Evolutionary conservation across 2,113 vertebrate genomes (phyloP).

Genomic region (Silurus glanis): DNA sequence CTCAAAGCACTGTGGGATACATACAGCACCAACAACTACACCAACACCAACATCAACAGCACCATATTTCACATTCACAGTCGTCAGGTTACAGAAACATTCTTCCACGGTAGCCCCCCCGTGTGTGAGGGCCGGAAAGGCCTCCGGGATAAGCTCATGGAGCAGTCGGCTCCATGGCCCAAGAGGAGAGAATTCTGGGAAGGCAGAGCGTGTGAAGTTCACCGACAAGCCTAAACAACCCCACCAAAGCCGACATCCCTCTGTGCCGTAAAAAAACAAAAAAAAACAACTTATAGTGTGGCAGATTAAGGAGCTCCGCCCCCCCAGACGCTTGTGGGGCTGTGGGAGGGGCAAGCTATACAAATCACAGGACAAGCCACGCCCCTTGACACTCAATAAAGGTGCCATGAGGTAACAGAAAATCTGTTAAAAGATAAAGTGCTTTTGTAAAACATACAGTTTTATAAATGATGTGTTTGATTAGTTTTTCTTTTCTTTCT

Average conservation of each 20-base stretch:
- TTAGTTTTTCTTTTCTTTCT: background rate
- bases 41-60: slow-evolving; percentile 64
- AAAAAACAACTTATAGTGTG: background rate
- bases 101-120: slow-evolving; percentile 75
- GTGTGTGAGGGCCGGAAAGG: slow-evolving; percentile 18
- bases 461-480: background rate
- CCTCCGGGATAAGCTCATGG: slow-evolving; percentile 40
- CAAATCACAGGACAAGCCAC: background rate
- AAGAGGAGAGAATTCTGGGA: slow-evolving; percentile 41
- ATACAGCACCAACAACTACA: slow-evolving; percentile 72
- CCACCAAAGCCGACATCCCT: slow-evolving; percentile 47
- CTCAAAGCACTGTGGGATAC: slow-evolving; percentile 72
- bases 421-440: background rate
- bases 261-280: background rate
- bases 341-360: slow-evolving; percentile 19
- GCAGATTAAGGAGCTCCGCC: slow-evolving; percentile 12
- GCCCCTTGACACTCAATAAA: background rate
- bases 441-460: slow-evolving; percentile 4
- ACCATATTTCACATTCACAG: slow-evolving; percentile 69
- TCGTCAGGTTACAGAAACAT: slow-evolving; percentile 77
- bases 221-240: slow-evolving; percentile 20
- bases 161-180: slow-evolving; percentile 39
- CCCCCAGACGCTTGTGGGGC: slow-evolving; percentile 7
- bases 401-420: background rate
- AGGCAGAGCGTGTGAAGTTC: slow-evolving; percentile 15